phyloP scores from a whole-genome alignment of 2,888 invertebrate genomes.

The Abscondita cerata region DNA sequence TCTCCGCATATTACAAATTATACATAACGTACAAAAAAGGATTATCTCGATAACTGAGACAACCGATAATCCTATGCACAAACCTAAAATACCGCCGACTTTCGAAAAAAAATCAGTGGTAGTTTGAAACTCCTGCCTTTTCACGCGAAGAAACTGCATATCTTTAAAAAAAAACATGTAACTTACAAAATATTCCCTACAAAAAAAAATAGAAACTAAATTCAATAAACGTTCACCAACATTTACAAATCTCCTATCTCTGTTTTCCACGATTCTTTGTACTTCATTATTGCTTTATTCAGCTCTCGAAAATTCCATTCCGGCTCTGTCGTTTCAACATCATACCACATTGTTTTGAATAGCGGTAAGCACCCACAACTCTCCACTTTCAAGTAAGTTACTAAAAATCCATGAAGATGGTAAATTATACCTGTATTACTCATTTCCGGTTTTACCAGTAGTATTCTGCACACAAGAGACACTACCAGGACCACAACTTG shows the following conservation, averaged over 20 bases:
- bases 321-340: conserved; percentile 16
- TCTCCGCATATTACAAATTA: conserved; percentile 61
- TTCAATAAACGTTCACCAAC: too few species aligned
- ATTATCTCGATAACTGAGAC: conserved; percentile 69
- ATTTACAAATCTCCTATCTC: too few species aligned
- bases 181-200: background rate
- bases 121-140: conserved; percentile 65
- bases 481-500: conserved; percentile 16
- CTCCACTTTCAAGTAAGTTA: too few species aligned
- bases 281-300: too few species aligned
- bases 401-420: too few species aligned
- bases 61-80: conserved; percentile 70
- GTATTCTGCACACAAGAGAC: background rate
- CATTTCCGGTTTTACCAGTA: background rate
- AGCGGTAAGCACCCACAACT: too few species aligned
- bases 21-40: conserved; percentile 64
- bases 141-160: conserved; percentile 64
- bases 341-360: conserved; percentile 1
- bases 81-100: conserved; percentile 65
- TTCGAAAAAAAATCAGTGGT: conserved; percentile 65
- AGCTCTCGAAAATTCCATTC: conserved; percentile 8
- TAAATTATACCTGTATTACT: too few species aligned
- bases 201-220: background rate
- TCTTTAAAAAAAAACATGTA: conserved; percentile 70
- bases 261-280: too few species aligned